These are phyloP conservation scores for Eumaeus atala DNA, from an alignment of 1,140 invertebrate genomes.

Conservation along the genomic window DNA sequence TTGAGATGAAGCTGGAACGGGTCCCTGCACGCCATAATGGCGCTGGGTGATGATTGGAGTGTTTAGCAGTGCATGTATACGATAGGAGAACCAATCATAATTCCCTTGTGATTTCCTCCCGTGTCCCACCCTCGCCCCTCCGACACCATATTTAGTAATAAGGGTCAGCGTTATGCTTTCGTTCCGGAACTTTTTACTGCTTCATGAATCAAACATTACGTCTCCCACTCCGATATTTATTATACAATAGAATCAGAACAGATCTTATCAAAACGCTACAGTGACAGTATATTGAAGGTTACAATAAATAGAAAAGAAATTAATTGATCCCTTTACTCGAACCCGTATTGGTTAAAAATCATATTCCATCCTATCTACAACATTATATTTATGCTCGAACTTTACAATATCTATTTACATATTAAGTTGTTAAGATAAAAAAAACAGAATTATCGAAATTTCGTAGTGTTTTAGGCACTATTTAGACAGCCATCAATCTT, in stretches of 20 bases:
- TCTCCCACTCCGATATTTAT: not conserved
- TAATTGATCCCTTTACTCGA: constrained; percentile 59
- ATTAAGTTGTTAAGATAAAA: constrained; percentile 53
- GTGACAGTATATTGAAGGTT: not conserved
- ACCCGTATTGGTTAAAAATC: constrained; percentile 25
- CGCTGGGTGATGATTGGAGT: too few relatives aligned
- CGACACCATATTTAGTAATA: too few relatives aligned
- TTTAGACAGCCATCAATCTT: constrained; percentile 74
- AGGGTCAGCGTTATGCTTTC: too few relatives aligned
- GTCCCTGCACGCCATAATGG: too few relatives aligned
- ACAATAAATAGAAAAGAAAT: constrained; percentile 29
- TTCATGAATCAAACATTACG: not conserved
- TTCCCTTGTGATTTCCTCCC: too few relatives aligned
- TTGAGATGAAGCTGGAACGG: too few relatives aligned
- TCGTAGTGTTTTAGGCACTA: constrained; percentile 73
- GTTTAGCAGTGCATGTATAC: too few relatives aligned
- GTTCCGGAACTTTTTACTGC: too few relatives aligned
- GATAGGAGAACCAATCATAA: too few relatives aligned
- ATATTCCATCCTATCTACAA: constrained; percentile 10
- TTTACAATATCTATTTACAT: constrained; percentile 43
- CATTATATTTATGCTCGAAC: not conserved
- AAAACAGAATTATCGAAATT: constrained; percentile 70
- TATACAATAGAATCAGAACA: not conserved
- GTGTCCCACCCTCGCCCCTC: too few relatives aligned
- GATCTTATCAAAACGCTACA: constrained; percentile 2